Base-by-base conservation (phyloP, 2,888 invertebrate genomes). In the Creontiades dilutus region DNA sequence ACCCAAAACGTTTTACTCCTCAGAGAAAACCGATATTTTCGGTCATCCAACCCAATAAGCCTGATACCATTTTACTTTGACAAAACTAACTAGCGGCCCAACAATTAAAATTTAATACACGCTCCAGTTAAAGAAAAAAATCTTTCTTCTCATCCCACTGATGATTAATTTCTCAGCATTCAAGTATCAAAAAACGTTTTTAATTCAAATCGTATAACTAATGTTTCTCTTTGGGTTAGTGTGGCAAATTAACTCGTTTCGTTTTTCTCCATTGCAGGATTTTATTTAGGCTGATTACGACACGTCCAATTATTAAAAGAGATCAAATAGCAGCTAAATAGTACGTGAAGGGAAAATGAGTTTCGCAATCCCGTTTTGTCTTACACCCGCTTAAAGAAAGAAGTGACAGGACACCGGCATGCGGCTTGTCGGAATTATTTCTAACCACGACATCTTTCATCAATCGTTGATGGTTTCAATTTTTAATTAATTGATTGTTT, bases 121-220 rank as follows among this genome's bases (percentile, higher is more conserved):
- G 27, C 68, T 23, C 13, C 9, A 23, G 23, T 27, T 7, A n/a
- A 68, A 68, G 27, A 68, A 23, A 68, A 68, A 23, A 68, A 11
- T 61, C n/a, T 23, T 27, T 68, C 23, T 23, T 23, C 68, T 68
- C 68, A 23, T 23, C 23, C 68, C 0, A 19, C 23, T 68, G 68
- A 68, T 68, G 23, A 68, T 68, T 68, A 68, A 68, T 68, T 27
- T 68, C 9, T 13, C 19, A 23, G 12, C 68, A 23, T 68, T 68
- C 68, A 13, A 68, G 23, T 68, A 68, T 23, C 23, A 23, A 68
- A 37, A 37, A 37, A 68, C 68, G 23, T 23, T 68, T 68, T 68
- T 23, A 68, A 68, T 68, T 19, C 68, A 27, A 68, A 68, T 23
- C 68, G 68, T 68, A 68, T 68, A 23, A 68, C 68, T 68, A 68